A percentile compares a stretch with the other conserved stretches of the same genome.
phyloP scores from a whole-genome alignment of 2,797 vertebrate genomes.

The Scleropages formosus region DNA sequence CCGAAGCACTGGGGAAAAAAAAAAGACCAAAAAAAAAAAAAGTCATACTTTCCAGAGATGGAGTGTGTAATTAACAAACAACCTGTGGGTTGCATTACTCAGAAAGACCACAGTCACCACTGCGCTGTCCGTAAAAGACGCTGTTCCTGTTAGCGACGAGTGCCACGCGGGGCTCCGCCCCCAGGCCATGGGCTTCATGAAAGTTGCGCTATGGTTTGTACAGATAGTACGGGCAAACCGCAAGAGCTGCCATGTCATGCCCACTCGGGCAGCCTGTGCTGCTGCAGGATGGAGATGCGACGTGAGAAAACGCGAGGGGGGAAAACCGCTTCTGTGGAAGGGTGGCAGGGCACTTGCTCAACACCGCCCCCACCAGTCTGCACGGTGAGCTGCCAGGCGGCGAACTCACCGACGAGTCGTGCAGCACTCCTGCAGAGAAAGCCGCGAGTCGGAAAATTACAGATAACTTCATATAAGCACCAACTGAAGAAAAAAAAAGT shows the following conservation, averaged over 20 bases:
- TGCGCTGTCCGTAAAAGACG: neutral
- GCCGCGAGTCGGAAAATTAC: too few relatives aligned
- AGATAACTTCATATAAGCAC: neutral
- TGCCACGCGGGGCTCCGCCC: neutral
- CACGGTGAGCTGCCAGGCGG: too few relatives aligned
- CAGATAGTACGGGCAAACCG: conserved; percentile 4
- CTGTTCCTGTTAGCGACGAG: neutral
- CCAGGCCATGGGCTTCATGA: neutral
- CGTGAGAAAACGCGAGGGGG: too few relatives aligned
- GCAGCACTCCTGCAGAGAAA: too few relatives aligned
- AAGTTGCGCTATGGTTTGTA: neutral
- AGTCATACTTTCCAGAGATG: too few relatives aligned
- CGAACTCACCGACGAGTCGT: too few relatives aligned
- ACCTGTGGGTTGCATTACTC: neutral
- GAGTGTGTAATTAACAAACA: neutral
- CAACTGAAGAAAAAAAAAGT: too few relatives aligned
- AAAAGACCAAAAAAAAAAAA: neutral
- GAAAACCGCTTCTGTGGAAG: neutral
- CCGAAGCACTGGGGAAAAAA: neutral
- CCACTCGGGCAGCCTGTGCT: too few relatives aligned
- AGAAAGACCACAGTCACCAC: neutral
- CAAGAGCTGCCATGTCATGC: neutral
- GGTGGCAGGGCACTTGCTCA: neutral
- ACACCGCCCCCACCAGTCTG: too few relatives aligned
- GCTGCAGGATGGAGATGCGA: too few relatives aligned